Conservation (phyloP, 2,888 invertebrate species). For the Theristus sp. region DNA sequence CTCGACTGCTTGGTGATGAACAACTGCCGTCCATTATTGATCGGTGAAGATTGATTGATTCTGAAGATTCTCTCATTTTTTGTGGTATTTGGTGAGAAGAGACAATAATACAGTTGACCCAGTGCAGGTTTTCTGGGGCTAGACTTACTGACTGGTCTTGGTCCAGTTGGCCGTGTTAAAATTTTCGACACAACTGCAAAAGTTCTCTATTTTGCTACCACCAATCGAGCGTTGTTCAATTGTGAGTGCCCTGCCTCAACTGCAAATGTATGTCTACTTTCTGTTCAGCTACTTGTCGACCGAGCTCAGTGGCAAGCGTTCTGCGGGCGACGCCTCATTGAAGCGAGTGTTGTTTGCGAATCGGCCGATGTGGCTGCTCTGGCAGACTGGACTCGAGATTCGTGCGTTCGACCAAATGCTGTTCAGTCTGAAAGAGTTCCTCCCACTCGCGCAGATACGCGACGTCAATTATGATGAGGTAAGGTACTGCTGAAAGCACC, state of each 20-base stretch:
- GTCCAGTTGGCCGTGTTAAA: too few relatives aligned
- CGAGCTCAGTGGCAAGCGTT: neutral
- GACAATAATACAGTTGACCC: too few relatives aligned
- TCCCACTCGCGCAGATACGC: conserved; percentile 18
- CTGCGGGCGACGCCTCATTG: neutral
- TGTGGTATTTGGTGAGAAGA: too few relatives aligned
- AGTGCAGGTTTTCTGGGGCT: too few relatives aligned
- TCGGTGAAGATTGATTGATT: too few relatives aligned
- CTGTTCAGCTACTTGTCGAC: neutral
- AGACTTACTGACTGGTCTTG: too few relatives aligned
- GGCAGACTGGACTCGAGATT: conserved; percentile 70
- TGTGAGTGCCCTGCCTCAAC: too few relatives aligned
- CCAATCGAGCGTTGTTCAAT: neutral
- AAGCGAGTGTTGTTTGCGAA: conserved; percentile 1
- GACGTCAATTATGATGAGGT: conserved; percentile 21
- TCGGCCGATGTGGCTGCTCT: conserved; percentile 61
- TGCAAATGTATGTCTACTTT: too few relatives aligned
- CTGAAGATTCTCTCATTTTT: too few relatives aligned
- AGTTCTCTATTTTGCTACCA: neutral
- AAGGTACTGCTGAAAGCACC: too few relatives aligned
- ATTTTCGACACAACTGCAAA: neutral
- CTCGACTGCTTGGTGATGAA: conserved; percentile 60
- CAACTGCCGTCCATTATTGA: conserved; percentile 29
- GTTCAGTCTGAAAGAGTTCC: conserved; percentile 60
- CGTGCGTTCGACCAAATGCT: conserved; percentile 54